Percentiles rank a stretch among this genome's conserved stretches.
Conservation (phyloP, 2,888 invertebrate genomes). For the Pseudococcus viburni region DNA sequence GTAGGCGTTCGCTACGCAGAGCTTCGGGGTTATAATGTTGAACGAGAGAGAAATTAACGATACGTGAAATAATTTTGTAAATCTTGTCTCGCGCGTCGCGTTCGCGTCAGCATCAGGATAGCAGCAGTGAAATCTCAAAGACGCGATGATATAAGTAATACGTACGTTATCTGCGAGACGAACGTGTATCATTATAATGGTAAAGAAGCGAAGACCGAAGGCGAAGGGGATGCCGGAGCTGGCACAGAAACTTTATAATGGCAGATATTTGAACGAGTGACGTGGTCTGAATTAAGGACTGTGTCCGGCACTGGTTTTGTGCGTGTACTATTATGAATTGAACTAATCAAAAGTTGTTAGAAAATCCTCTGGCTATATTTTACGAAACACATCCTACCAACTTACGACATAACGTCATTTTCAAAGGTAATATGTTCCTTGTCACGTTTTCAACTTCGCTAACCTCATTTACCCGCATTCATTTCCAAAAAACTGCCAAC, state of each 20-base stretch:
- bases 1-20: background rate
- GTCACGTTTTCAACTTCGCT: conserved; percentile 65
- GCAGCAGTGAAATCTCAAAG: background rate
- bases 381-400: conserved; percentile 59
- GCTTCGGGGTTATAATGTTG: background rate
- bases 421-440: conserved; percentile 61
- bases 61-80: conserved; percentile 46
- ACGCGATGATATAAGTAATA: background rate
- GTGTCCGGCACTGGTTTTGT: conserved; percentile 59
- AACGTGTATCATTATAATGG: conserved; percentile 45
- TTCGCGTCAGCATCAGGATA: background rate
- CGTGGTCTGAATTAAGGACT: conserved; percentile 62
- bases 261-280: conserved; percentile 52
- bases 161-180: background rate
- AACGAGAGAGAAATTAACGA: conserved; percentile 46
- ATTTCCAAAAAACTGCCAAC: conserved; percentile 59
- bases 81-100: background rate
- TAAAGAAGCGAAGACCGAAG: background rate
- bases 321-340: conserved; percentile 65
- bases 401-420: conserved; percentile 58
- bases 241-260: conserved; percentile 24
- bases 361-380: conserved; percentile 39
- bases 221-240: background rate
- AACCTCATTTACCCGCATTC: conserved; percentile 65
- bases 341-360: conserved; percentile 66